Evolutionary conservation across 2,113 vertebrate genomes (phyloP).

Genomic region (Taxidea taxus): DNA sequence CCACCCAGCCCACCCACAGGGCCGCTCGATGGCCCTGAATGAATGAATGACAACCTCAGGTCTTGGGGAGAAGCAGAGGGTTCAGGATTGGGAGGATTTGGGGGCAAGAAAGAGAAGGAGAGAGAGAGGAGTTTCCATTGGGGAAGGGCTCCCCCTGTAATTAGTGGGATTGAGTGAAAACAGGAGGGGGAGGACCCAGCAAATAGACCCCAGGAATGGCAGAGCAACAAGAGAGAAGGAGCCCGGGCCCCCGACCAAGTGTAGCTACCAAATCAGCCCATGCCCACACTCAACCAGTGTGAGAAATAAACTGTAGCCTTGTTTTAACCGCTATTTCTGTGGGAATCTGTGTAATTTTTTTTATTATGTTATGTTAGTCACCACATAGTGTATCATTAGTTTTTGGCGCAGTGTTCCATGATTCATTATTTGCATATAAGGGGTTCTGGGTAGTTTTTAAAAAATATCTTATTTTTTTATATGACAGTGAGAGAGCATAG

Average conservation of each 20-base stretch:
- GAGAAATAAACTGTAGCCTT: not conserved
- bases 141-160: not conserved
- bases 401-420: too few relatives aligned
- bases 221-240: not conserved
- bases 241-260: too few relatives aligned
- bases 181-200: not conserved
- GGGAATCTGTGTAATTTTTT: not conserved
- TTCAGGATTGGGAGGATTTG: too few relatives aligned
- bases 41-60: not conserved
- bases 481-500: not conserved
- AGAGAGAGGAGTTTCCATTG: not conserved
- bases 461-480: not conserved
- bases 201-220: not conserved
- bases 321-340: not conserved
- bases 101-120: not conserved
- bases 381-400: too few relatives aligned
- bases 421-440: too few relatives aligned
- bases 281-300: too few relatives aligned
- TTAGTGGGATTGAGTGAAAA: not conserved
- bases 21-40: fast-evolving
- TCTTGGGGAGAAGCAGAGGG: not conserved
- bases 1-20: not conserved
- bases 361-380: too few relatives aligned
- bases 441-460: not conserved
- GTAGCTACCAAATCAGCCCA: fast-evolving